Base-by-base conservation (phyloP, 2,888 invertebrate genomes). In the Cremastinae sp. region DNA sequence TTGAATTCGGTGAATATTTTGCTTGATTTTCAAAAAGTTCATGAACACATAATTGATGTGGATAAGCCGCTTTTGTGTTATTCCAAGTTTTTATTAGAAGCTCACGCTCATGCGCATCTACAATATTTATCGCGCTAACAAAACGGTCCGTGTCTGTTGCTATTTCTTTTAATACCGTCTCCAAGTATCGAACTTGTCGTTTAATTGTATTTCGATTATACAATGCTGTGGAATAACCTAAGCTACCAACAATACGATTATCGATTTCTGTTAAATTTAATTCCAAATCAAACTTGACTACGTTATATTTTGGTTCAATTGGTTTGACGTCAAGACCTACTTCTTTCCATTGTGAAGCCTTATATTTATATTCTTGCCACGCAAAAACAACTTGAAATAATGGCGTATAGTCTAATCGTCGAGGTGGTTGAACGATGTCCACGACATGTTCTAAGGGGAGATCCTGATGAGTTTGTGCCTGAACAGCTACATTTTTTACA, bases 381-480 rank as follows among this genome's bases (percentile, higher is more conserved):
- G 59, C 59, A 14, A 61, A 34, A 5, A 61, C 45, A 8, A 61
- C 59, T 16, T 61, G 59, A 8, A 43, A 61, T 28, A 61, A 14
- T 10, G 59, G 59, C 10, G 45, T 45, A 34, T 14, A 34, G 45
- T 45, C 59, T 4, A 61, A 7, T 28, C 59, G 45, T 28, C 59
- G 22, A n/a, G 59, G 59, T 0, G 59, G 59, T 28, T 61, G 22
- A 22, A 61, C 8, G 5, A 45, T 22, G 9, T 61, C 45, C 9
- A 61, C 59, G 8, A 61, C 28, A 8, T 61, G 59, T 22, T 61
- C 59, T 14, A 61, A 45, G n/a, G 59, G 45, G 4, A 61, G 14
- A 10, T 61, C 59, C 14, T 61, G 59, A 45, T 61, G n/a, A 45
- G 43, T 43, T 28, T 61, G 59, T 12, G 59, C 59, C 16, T 45